Conservation (phyloP, 2,888 invertebrate species). For the Panorpa germanica region DNA sequence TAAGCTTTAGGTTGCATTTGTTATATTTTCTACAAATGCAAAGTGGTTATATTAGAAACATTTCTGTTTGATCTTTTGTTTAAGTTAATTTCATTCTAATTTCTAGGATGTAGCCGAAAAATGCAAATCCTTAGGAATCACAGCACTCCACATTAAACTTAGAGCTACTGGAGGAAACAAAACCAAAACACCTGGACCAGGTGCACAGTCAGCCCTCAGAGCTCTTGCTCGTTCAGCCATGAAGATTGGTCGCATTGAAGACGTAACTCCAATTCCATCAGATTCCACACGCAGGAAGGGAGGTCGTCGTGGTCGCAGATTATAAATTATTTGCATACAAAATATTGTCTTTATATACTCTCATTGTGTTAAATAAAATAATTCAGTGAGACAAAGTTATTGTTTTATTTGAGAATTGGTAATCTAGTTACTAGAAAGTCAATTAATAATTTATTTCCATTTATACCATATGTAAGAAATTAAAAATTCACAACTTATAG, state of each 20-base stretch:
- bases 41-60: slow-evolving; percentile 12
- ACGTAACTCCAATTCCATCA: slow-evolving; percentile 98
- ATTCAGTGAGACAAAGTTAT: slow-evolving; percentile 12
- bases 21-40: slow-evolving; percentile 18
- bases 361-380: slow-evolving; percentile 21
- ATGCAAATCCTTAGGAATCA: slow-evolving; percentile 92
- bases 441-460: background rate
- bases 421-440: background rate
- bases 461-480: background rate
- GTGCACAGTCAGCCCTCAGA: slow-evolving; percentile 93
- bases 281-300: slow-evolving; percentile 99
- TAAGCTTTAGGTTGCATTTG: slow-evolving; percentile 16
- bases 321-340: slow-evolving; percentile 51
- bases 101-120: slow-evolving; percentile 93
- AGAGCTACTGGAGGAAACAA: slow-evolving; percentile 98
- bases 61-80: slow-evolving; percentile 4
- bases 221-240: slow-evolving; percentile 97
- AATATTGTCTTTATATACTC: slow-evolving; percentile 25
- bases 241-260: slow-evolving; percentile 99
- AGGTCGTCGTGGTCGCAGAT: slow-evolving; percentile 96
- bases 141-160: slow-evolving; percentile 93
- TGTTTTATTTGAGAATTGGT: slow-evolving; percentile 1
- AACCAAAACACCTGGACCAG: slow-evolving; percentile 96
- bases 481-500: background rate
- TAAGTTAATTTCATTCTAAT: slow-evolving; percentile 8